Base-by-base conservation (phyloP, 2,113 vertebrate species). In the Gallinago jamesoni region DNA sequence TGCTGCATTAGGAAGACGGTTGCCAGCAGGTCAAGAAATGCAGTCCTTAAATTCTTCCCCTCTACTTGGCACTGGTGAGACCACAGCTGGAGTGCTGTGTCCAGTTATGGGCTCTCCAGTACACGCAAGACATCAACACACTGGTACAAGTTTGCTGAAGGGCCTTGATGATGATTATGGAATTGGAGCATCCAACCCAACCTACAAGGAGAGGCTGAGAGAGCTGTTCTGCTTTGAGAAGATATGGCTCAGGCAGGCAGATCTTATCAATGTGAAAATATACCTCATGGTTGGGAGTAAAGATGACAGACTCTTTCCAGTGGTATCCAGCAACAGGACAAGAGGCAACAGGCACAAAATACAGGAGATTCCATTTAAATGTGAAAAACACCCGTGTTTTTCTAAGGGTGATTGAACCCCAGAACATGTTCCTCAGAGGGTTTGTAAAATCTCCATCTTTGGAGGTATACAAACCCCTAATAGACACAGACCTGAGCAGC, bases 361-460 rank as follows among this genome's bases (percentile, higher is more conserved):
- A 78, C 2, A 64, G 28, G 10, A 84, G 33, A 59, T 59, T 47
- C 9, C 25, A 66, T 23, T 45, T 76, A 70, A 70, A 81, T 7
- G 31, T 72, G 50, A 80, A 83, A 93, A 64, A 1, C 0, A 1
- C 6, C 33, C 18, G 70, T 0, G 0, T 73, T 72, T 63, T 91
- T 72, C 14, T 55, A 59, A 78, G 55, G 28, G 35, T 2, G 5
- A 68, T 3, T 76, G 35, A 89, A 79, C 48, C 27, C 72, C 41
- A 87, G 47, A 63, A 90, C 2, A 22, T 0, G 1, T 45, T 87
- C 15, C 53, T 84, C 60, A 68, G 47, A 90, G 55, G 21, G 3
- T 17, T 3, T 56, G 18, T 43, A 21, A 28, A 74, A 80, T n/a
- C 72, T 81, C 68, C 13, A 11, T 39, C 53, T 57, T 52, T 55